These are phyloP conservation scores for Pangasius larnaudii DNA, from an alignment of 2,797 vertebrate species.

Conservation along the genomic window DNA sequence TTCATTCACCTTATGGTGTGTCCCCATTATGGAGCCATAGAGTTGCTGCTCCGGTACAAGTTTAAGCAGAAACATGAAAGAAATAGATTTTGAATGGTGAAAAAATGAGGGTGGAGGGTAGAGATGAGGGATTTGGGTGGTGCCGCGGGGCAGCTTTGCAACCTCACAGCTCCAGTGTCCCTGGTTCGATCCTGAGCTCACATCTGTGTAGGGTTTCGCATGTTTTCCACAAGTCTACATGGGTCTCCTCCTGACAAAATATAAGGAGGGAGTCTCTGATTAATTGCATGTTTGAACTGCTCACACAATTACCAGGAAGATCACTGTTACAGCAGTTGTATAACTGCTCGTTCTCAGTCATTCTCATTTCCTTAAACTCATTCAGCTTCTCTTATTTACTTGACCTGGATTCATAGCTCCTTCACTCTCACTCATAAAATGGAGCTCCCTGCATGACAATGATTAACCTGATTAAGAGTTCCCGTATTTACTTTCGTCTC, in stretches of 20 bases:
- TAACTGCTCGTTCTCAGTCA: background rate
- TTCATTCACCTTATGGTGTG: background rate
- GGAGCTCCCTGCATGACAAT: constrained; percentile 19
- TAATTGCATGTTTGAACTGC: background rate
- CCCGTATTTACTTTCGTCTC: constrained; percentile 35
- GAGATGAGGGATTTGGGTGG: background rate
- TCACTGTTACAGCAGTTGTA: background rate
- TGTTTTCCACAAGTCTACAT: background rate
- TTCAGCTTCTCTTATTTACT: background rate
- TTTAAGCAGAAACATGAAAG: background rate
- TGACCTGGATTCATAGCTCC: background rate
- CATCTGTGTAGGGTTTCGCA: background rate
- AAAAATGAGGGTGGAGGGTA: background rate
- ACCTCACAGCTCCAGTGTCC: background rate
- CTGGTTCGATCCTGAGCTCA: background rate
- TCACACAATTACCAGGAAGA: too few species aligned
- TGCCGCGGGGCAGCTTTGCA: background rate
- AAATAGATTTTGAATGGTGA: background rate
- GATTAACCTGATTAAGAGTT: constrained; percentile 31
- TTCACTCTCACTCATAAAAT: constrained; percentile 15
- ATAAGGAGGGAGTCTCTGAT: background rate
- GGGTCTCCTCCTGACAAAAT: background rate
- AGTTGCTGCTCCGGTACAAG: background rate
- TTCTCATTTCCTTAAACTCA: background rate
- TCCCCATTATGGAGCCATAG: background rate